Evolutionary conservation across 2,113 vertebrate species (phyloP).

Genomic region (Rhagologus leucostigma): DNA sequence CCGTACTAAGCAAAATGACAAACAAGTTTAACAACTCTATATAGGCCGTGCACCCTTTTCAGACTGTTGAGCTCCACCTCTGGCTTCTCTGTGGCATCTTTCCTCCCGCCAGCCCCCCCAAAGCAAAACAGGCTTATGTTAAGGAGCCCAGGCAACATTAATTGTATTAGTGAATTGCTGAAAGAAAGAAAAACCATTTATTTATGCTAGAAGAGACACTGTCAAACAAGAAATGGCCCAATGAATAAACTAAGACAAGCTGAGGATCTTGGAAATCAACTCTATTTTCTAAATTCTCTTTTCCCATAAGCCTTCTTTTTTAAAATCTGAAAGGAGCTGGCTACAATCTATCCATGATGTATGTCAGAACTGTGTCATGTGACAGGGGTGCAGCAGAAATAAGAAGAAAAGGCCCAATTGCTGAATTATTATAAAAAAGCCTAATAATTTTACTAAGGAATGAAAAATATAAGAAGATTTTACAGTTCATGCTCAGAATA

Average conservation of each 20-base stretch:
- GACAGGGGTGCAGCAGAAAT: background rate
- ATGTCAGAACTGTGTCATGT: background rate
- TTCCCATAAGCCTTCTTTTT: background rate
- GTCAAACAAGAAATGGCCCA: background rate
- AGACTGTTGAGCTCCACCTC: background rate
- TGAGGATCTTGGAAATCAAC: background rate
- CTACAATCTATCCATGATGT: background rate
- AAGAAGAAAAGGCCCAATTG: background rate
- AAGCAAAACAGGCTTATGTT: background rate
- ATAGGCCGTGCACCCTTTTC: background rate
- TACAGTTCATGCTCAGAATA: background rate
- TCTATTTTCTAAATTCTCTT: background rate
- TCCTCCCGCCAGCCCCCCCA: background rate
- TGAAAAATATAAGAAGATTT: background rate
- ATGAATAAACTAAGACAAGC: background rate
- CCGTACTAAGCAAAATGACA: conserved; percentile 82
- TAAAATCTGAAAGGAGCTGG: background rate
- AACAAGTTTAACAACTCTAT: background rate
- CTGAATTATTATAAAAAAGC: background rate
- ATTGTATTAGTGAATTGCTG: background rate
- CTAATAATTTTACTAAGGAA: background rate
- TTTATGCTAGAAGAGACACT: background rate
- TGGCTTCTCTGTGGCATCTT: background rate
- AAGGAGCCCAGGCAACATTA: background rate
- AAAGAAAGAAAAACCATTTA: background rate